A percentile compares a stretch with the other conserved stretches of the same genome.
Conservation (phyloP, 2,888 invertebrate genomes). For the Acrocyrtus sp. region DNA sequence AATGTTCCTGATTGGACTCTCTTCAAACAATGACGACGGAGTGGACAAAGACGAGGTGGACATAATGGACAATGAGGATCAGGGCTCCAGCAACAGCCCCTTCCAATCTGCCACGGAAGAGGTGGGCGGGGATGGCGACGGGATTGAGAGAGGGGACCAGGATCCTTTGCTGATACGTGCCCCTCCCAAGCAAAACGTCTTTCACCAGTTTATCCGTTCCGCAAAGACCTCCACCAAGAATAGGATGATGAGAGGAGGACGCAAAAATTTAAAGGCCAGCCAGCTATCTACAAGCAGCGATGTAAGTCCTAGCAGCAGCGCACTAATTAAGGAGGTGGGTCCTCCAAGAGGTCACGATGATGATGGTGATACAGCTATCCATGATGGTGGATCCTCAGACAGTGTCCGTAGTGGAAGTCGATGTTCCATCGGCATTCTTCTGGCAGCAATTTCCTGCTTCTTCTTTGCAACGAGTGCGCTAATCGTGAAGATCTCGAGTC, state of each 20-base stretch:
- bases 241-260: slow-evolving; percentile 26
- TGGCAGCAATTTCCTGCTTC: slow-evolving; percentile 86
- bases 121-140: slow-evolving; percentile 55
- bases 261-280: slow-evolving; percentile 19
- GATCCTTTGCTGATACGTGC: slow-evolving; percentile 60
- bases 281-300: no score
- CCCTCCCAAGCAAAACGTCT: slow-evolving; percentile 58
- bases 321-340: slow-evolving; percentile 38
- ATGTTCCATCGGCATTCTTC: slow-evolving; percentile 73
- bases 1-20: slow-evolving; percentile 51
- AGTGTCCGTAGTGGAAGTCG: neutral
- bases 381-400: neutral
- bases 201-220: slow-evolving; percentile 59
- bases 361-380: neutral
- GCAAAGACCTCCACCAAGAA: slow-evolving; percentile 36
- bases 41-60: slow-evolving; percentile 41
- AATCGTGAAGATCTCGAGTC: slow-evolving; percentile 84
- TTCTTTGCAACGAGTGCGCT: slow-evolving; percentile 93
- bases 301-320: slow-evolving; percentile 23
- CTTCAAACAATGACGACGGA: slow-evolving; percentile 36
- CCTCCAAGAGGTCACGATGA: neutral
- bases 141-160: slow-evolving; percentile 43
- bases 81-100: slow-evolving; percentile 59
- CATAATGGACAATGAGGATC: slow-evolving; percentile 53
- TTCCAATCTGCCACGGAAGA: slow-evolving; percentile 62